These are phyloP conservation scores for Eupithecia centaureata DNA, from an alignment of 2,888 invertebrate species.

Conservation along the genomic window DNA sequence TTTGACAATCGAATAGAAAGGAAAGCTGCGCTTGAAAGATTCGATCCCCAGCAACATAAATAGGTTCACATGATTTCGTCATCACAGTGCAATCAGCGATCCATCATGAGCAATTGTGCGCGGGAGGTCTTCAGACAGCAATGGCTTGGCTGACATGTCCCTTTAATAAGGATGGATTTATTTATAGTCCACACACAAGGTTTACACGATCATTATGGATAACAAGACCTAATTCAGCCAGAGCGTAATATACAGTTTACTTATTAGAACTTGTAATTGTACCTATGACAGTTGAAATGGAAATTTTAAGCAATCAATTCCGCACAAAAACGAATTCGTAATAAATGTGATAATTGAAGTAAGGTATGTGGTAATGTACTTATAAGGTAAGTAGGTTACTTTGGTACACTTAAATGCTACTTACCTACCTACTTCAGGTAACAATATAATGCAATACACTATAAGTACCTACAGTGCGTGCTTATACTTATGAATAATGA, in stretches of 20 bases:
- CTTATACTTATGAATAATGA: no score
- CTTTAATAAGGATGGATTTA: constrained; percentile 55
- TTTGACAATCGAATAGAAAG: not conserved
- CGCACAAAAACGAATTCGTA: not conserved
- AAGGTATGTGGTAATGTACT: no score
- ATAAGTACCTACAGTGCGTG: no score
- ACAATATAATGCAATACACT: no score
- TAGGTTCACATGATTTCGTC: constrained; percentile 35
- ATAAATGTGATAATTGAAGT: not conserved
- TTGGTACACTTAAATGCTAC: not conserved
- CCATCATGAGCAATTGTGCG: constrained; percentile 61
- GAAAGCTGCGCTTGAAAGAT: not conserved
- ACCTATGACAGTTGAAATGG: not conserved
- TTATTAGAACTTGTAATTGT: not conserved
- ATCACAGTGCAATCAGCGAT: constrained; percentile 50
- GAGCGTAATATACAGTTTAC: not conserved
- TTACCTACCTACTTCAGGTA: not conserved
- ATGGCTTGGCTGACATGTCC: constrained; percentile 43
- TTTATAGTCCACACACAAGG: constrained; percentile 46
- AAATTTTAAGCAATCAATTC: not conserved
- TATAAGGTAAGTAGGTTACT: no score
- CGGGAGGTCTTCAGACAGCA: constrained; percentile 50
- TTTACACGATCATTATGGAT: constrained; percentile 6
- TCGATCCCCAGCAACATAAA: constrained; percentile 28
- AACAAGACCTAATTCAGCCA: constrained; percentile 12